Base-by-base conservation (phyloP, 2,888 invertebrate species). In the Mesorhabditis spiculigera region DNA sequence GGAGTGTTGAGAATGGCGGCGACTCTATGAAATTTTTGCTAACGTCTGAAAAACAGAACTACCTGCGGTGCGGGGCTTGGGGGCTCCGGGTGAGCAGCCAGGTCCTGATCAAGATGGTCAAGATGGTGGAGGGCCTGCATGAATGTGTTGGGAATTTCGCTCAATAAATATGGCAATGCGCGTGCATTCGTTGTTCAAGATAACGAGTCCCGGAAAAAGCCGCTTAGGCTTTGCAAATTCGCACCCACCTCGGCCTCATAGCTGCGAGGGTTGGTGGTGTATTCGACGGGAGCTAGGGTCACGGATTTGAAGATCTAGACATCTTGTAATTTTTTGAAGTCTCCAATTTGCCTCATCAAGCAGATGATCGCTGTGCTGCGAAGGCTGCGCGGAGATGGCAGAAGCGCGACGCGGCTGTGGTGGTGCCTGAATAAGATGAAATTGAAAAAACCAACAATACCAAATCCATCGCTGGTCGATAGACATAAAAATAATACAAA, bases 1-100 rank as follows among this genome's bases (percentile, higher is more conserved):
- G 10, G 58, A 50, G 58, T 50, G 58, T 50, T 50, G 58, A 50
- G 58, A 50, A 50, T 10, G n/a, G n/a, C 58, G 58, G n/a, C 58
- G 58, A n/a, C 58, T 50, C 58, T 50, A n/a, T 10, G n/a, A 50
- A 50, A 50, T 13, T 13, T 28, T 50, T 13, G 8, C 58, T 50
- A 50, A 3, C 58, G 1, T 50, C n/a, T 13, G n/a, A 50, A 50
- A 2, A 50, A 50, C n/a, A 13, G 58, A 50, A n/a, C n/a, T 50
- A 50, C 58, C 58, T 50, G 58, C n/a, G 58, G 58, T 13, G 58
- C 58, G 8, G 58, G 58, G n/a, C 58, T 50, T n/a, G 58, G 10
- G 8, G 58, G 58, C 58, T 50, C 58, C 8, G 58, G 58, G n/a
- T 10, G 8, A 10, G 8, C 58, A 50, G 58, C 8, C 58, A 13